Conservation (phyloP, 2,113 vertebrate species). For the Oophaga pumilio region DNA sequence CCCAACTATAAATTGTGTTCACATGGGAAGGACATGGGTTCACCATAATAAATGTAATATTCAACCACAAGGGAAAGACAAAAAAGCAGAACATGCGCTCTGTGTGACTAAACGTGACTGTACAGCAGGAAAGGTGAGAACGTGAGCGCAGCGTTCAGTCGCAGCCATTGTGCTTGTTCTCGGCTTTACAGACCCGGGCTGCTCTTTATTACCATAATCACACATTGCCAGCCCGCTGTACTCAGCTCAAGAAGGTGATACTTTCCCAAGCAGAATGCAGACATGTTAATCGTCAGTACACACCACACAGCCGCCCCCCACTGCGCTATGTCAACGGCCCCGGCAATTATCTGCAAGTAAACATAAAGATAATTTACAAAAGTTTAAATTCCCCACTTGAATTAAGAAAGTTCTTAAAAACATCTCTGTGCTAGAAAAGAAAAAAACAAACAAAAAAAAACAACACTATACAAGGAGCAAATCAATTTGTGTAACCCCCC, state of each 20-base stretch:
- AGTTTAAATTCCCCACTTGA: neutral
- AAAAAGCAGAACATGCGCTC: neutral
- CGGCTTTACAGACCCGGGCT: neutral
- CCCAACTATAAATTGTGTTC: neutral
- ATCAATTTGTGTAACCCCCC: too few species aligned
- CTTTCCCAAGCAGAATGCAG: conserved; percentile 12
- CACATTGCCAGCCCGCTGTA: conserved; percentile 33
- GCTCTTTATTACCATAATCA: conserved; percentile 45
- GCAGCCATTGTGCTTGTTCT: conserved; percentile 3
- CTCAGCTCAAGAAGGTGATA: conserved; percentile 40
- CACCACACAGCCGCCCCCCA: neutral
- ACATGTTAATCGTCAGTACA: neutral
- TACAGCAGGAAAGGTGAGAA: neutral
- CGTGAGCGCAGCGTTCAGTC: neutral
- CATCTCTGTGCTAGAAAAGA: neutral
- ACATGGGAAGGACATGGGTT: neutral
- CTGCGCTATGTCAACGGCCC: neutral
- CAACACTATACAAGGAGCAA: too few species aligned
- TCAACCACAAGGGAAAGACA: neutral
- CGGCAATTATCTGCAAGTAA: neutral
- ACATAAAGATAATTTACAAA: neutral
- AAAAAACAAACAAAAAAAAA: neutral
- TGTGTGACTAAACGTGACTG: neutral
- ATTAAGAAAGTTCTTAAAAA: neutral
- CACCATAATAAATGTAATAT: neutral